phyloP scores from a whole-genome alignment of 2,113 vertebrate genomes.

The Casuarius casuarius region DNA sequence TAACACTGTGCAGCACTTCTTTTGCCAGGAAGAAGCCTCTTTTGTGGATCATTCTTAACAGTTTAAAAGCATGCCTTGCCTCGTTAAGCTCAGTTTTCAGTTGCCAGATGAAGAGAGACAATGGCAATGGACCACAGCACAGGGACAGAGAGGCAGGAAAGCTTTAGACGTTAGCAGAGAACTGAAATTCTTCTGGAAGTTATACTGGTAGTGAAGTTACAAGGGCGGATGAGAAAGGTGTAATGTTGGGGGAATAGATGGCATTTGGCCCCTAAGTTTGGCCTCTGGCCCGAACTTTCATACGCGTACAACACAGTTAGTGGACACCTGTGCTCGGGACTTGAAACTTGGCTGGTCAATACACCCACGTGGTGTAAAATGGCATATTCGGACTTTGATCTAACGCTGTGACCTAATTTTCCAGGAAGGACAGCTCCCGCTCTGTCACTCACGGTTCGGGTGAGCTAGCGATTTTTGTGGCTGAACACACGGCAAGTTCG shows the following conservation, averaged over 20 bases:
- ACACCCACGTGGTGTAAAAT: neutral
- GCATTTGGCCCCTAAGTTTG: neutral
- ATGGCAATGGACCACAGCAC: neutral
- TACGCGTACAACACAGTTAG: neutral
- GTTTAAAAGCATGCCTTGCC: neutral
- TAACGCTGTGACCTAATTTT: conserved; percentile 44
- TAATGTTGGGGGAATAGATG: neutral
- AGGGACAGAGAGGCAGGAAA: neutral
- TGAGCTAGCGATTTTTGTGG: conserved; percentile 3
- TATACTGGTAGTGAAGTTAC: neutral
- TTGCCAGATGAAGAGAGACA: neutral
- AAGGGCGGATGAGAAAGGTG: neutral
- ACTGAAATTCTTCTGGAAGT: neutral
- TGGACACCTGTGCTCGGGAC: conserved; percentile 12
- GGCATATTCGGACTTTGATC: conserved; percentile 39
- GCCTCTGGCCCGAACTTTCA: neutral
- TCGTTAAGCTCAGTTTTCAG: neutral
- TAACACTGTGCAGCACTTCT: neutral
- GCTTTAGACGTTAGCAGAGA: neutral
- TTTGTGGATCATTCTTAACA: neutral
- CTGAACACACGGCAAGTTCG: neutral
- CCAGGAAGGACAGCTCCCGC: conserved; percentile 38
- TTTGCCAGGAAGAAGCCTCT: neutral
- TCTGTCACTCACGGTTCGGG: neutral
- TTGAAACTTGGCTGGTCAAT: conserved; percentile 40